phyloP scores from a whole-genome alignment of 30 jellyfish, hydroid and myxozoan species.

The Pseudorhiza aurosa region DNA sequence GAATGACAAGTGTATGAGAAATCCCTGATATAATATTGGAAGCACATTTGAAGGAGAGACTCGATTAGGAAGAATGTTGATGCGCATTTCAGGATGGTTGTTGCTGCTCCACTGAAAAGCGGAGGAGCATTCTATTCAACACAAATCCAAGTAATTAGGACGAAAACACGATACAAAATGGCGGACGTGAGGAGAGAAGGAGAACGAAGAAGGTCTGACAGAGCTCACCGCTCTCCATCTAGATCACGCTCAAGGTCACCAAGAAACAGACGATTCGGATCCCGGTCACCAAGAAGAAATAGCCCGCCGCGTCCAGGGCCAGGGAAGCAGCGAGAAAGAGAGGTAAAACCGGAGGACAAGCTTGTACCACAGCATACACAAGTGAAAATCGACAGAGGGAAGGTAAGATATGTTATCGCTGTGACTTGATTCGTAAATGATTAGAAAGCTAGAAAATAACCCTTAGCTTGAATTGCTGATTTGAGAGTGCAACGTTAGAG shows the following conservation, averaged over 20 bases:
- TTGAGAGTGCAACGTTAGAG: too few relatives aligned
- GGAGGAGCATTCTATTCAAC: constrained; percentile 13
- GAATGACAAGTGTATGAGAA: too few relatives aligned
- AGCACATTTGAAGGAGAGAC: too few relatives aligned
- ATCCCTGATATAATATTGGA: too few relatives aligned
- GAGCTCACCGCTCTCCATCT: constrained; percentile 49
- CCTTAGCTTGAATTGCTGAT: too few relatives aligned
- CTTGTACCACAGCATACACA: constrained; percentile 11
- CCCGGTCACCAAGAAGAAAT: constrained; percentile 46
- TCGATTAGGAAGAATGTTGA: too few relatives aligned
- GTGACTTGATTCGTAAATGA: too few relatives aligned
- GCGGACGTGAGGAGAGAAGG: constrained; percentile 73
- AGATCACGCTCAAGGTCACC: constrained; percentile 70
- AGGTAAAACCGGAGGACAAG: neutral
- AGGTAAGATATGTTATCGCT: too few relatives aligned
- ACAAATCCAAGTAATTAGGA: too few relatives aligned
- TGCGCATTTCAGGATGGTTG: too few relatives aligned
- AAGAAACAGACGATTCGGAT: constrained; percentile 8
- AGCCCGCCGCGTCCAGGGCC: constrained; percentile 39
- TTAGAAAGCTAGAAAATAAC: neutral
- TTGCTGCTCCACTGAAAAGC: neutral
- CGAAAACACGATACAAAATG: constrained; percentile 17
- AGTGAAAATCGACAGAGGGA: constrained; percentile 76
- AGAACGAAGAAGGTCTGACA: constrained; percentile 37
- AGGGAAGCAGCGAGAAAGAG: constrained; percentile 43